A percentile compares a stretch with the other conserved stretches of the same genome.
Evolutionary conservation across 1,140 invertebrate species (phyloP).

Genomic region (Notospermus geniculatus): DNA sequence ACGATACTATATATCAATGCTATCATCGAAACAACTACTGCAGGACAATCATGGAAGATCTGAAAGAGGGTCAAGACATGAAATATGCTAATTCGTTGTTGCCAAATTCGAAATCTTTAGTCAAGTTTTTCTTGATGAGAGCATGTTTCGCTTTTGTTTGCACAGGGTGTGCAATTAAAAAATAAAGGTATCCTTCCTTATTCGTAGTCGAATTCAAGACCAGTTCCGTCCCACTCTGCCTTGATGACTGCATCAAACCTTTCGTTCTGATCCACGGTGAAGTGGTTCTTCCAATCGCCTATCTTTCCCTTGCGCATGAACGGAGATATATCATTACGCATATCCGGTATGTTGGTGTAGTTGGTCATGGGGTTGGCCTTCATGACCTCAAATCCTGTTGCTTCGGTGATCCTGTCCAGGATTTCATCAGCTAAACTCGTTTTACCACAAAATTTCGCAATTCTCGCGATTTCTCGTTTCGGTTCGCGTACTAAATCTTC

Average conservation of each 20-base stretch:
- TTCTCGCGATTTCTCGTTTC: not conserved
- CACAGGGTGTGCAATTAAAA: no score
- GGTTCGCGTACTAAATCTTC: not conserved
- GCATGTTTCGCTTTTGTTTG: no score
- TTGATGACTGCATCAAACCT: not conserved
- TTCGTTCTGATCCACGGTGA: not conserved
- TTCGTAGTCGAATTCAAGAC: not conserved
- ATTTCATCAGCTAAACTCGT: not conserved
- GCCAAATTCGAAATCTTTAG: no score
- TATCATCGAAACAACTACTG: no score
- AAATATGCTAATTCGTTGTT: no score
- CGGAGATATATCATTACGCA: conserved; percentile 3
- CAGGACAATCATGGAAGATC: no score
- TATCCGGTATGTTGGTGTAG: not conserved
- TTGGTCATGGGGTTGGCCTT: not conserved
- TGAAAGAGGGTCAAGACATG: no score
- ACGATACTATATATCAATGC: no score
- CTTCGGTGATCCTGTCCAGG: not conserved
- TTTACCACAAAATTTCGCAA: not conserved
- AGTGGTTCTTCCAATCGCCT: conserved; percentile 4
- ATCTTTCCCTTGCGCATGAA: conserved; percentile 6
- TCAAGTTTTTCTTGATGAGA: no score
- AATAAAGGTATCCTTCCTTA: no score
- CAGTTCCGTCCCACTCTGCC: not conserved
- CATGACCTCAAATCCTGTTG: not conserved